Conservation (phyloP, 2,888 invertebrate genomes). For the Rosalia funebris region DNA sequence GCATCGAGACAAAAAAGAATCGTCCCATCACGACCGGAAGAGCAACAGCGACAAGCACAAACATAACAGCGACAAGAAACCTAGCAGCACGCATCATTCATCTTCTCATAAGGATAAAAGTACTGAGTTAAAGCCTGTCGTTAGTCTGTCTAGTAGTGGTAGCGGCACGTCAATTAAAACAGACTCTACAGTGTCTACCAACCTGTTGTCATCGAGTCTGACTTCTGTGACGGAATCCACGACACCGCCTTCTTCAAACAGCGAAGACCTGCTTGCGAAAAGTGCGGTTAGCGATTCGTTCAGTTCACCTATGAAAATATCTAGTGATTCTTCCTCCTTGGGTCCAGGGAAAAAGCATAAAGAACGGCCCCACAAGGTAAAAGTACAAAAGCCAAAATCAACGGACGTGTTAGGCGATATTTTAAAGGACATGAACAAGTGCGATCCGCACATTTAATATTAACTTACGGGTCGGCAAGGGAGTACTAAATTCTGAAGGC, state of each 20-base stretch:
- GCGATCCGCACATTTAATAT: constrained; percentile 58
- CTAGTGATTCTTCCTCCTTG: constrained; percentile 22
- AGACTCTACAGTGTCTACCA: constrained; percentile 11
- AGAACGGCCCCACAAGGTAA: constrained; percentile 52
- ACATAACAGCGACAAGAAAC: constrained; percentile 42
- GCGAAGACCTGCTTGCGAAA: constrained; percentile 20
- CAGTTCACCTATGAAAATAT: constrained; percentile 43
- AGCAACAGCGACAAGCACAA: constrained; percentile 46
- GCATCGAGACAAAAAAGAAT: constrained; percentile 38
- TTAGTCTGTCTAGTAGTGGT: constrained; percentile 26
- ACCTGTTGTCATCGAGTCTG: constrained; percentile 16
- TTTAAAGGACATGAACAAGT: constrained; percentile 61
- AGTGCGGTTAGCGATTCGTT: constrained; percentile 18
- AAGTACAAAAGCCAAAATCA: constrained; percentile 55
- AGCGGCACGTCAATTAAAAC: constrained; percentile 23
- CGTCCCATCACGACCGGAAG: constrained; percentile 31
- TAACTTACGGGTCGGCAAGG: constrained; percentile 46
- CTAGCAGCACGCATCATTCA: constrained; percentile 36
- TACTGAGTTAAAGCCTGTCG: constrained; percentile 22
- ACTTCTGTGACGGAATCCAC: constrained; percentile 15
- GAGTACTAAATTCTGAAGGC: constrained; percentile 30
- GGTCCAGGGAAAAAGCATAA: constrained; percentile 46
- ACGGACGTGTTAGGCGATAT: constrained; percentile 62
- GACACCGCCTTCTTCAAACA: constrained; percentile 17
- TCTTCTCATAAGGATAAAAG: constrained; percentile 40